Evolutionary conservation across 2,113 vertebrate genomes (phyloP), one percentile per base, ranked within the genome.

Genomic region (Sporophila hypoxantha): DNA sequence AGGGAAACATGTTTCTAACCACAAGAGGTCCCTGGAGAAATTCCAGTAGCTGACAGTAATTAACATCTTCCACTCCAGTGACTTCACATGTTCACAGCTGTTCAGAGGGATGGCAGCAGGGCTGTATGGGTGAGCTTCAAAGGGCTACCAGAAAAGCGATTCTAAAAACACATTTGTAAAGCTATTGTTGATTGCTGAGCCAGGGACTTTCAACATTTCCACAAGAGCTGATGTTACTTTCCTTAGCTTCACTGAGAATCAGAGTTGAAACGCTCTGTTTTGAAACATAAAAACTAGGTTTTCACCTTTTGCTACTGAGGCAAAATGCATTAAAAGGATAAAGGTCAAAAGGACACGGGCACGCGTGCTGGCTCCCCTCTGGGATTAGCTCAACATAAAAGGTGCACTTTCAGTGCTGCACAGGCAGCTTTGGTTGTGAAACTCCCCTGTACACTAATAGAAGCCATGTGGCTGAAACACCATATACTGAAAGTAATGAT

Each of bases 331-430:
- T 91, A 86, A 94, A 95, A 82, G 70, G 70, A 91, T 85, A 91
- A 95, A 91, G 90, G 95, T 95, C 90, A 93, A 95, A 95, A 94
- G 94, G 94, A 73, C 91, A 20, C 6, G 0, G 64, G 66, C 18
- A 2, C 0, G 8, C 92, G 85, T 84, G 92, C 95, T 94, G 95
- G 89, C 91, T 92, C 77, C 80, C 92, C 85, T 84, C 88, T 84
- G 94, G 92, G 95, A 95, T 95, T 95, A 95, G 85, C 82, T 83
- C 85, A 44, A 86, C 91, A 93, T 92, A 95, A 95, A 95, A 95
- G 89, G 77, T 91, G 53, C 53, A 49, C 75, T 95, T 93, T 92
- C 80, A 67, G 83, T 76, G 60, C 83, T 81, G 90, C 60, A 61
- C 74, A 82, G 85, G 90, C 91, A 88, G 94, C 91, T 89, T 90